These are phyloP conservation scores for Calameuta filiformis DNA, from an alignment of 2,888 invertebrate species.

Conservation along the genomic window DNA sequence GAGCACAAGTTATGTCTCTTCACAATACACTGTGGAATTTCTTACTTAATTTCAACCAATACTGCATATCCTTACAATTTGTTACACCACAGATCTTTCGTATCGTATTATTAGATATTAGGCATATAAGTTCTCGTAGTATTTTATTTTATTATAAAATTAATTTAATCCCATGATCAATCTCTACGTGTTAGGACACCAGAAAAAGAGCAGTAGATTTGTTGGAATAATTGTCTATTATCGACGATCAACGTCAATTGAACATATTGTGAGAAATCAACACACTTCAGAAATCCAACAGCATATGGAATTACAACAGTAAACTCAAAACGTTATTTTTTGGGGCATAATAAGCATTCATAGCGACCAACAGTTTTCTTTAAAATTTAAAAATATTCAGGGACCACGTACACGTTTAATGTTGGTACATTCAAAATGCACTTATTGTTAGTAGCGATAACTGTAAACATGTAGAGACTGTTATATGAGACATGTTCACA, in stretches of 20 bases:
- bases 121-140: too few relatives aligned
- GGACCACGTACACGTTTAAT: not conserved
- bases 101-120: not conserved
- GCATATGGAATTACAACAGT: not conserved
- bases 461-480: not conserved
- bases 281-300: not conserved
- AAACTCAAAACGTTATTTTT: not conserved
- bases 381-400: not conserved
- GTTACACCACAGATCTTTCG: not conserved
- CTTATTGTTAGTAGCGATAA: not conserved
- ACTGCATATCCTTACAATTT: not conserved
- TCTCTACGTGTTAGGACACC: not conserved
- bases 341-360: not conserved
- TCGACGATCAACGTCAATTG: not conserved
- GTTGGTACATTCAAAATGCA: not conserved
- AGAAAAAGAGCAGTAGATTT: not conserved
- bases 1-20: not conserved
- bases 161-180: not conserved
- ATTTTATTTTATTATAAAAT: not conserved
- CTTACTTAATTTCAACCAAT: not conserved
- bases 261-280: not conserved
- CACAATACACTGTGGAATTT: not conserved
- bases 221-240: not conserved
- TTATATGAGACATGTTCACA: not conserved
- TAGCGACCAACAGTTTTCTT: not conserved